A percentile compares a stretch with the other conserved stretches of the same genome.
Conservation (phyloP, 2,113 vertebrate species). For the Regulus satrapa region DNA sequence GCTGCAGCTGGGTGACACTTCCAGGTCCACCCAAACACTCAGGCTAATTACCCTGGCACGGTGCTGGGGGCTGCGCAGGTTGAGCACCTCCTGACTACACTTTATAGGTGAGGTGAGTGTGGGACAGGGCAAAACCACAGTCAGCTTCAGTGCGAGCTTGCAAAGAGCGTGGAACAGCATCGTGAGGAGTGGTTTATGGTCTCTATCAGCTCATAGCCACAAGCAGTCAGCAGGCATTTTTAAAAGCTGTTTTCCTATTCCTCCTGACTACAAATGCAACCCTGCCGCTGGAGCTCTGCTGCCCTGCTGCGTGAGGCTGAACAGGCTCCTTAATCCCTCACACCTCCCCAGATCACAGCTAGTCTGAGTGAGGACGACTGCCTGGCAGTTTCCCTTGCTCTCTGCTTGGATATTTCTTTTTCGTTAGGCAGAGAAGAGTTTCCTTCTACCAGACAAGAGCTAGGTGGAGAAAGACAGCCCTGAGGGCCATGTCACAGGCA, state of each 20-base stretch:
- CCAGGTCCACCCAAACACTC: background rate
- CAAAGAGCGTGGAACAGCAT: background rate
- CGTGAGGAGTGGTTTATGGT: background rate
- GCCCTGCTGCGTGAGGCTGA: background rate
- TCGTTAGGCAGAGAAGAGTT: background rate
- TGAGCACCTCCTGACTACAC: background rate
- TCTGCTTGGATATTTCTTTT: background rate
- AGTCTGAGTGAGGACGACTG: background rate
- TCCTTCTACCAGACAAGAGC: background rate
- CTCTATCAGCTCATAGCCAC: background rate
- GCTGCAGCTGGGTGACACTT: background rate
- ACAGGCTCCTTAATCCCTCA: background rate
- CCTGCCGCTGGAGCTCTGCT: background rate
- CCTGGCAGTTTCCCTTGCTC: background rate
- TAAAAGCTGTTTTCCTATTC: conserved; percentile 17
- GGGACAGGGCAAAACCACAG: background rate
- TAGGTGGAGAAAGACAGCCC: background rate
- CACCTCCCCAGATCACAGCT: background rate
- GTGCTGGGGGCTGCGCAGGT: background rate
- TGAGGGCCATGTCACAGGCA: background rate
- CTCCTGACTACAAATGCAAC: background rate
- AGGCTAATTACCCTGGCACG: background rate
- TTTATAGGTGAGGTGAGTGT: background rate
- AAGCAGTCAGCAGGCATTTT: background rate
- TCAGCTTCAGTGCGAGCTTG: background rate